phyloP scores from a whole-genome alignment of 2,113 vertebrate species.

The Trichechus manatus region DNA sequence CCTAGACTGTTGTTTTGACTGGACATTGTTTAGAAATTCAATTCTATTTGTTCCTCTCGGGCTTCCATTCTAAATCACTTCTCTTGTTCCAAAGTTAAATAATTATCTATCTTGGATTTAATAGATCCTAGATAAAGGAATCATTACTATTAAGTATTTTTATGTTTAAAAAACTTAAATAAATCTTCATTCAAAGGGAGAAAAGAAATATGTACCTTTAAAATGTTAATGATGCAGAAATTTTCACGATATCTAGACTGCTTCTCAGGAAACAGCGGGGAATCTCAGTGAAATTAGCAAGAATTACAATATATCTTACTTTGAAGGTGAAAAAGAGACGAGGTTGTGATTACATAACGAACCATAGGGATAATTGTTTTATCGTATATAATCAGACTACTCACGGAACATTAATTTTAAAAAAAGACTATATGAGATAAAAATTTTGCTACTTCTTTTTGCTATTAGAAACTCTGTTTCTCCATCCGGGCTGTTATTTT shows the following conservation, averaged over 20 bases:
- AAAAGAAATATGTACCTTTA: conserved; percentile 6
- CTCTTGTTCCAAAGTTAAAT: conserved; percentile 20
- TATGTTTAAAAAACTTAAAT: conserved; percentile 15
- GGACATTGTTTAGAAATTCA: neutral
- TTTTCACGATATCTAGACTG: neutral
- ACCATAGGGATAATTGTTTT: neutral
- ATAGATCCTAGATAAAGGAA: conserved; percentile 1
- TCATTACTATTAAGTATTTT: neutral
- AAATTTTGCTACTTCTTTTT: neutral
- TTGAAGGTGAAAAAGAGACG: conserved; percentile 6
- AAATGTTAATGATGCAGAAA: conserved; percentile 8
- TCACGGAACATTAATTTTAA: neutral
- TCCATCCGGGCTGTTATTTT: neutral
- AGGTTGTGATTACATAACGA: neutral
- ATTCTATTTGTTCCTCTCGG: neutral
- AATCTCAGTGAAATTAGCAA: conserved; percentile 38
- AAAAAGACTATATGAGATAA: neutral
- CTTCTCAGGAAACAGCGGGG: conserved; percentile 13
- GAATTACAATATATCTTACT: neutral
- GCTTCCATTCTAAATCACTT: conserved; percentile 38
- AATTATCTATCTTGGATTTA: neutral
- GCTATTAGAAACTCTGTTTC: neutral
- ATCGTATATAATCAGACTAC: neutral
- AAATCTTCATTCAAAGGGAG: neutral
- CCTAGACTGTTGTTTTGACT: neutral